These are phyloP conservation scores for Lasiurus cinereus DNA, from an alignment of 2,113 vertebrate species.

Conservation along the genomic window DNA sequence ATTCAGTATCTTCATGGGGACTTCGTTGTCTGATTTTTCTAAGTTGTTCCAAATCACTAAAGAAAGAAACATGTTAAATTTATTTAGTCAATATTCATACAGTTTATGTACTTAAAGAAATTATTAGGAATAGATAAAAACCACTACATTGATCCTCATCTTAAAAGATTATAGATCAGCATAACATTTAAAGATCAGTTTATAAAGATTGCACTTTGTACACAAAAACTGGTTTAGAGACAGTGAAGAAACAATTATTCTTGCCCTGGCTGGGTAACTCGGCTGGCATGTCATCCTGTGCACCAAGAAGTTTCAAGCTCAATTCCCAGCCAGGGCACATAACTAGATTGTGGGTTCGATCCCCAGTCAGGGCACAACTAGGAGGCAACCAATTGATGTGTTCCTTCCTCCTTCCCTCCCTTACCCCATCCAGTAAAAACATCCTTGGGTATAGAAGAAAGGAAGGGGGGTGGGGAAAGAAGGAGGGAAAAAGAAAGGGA, in stretches of 20 bases:
- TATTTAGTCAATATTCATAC: background rate
- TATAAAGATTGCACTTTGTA: slow-evolving; percentile 61
- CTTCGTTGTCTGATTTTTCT: slow-evolving; percentile 96
- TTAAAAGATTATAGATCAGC: background rate
- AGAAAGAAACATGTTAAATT: slow-evolving; percentile 55
- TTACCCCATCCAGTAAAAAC: no score
- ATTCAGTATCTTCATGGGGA: slow-evolving; percentile 97
- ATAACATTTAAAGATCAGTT: slow-evolving; percentile 38
- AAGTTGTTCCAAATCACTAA: slow-evolving; percentile 96
- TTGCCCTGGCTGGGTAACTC: background rate
- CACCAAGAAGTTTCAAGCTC: background rate
- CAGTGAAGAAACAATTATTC: background rate
- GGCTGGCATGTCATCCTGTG: background rate
- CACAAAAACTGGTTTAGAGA: background rate
- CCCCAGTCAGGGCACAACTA: background rate
- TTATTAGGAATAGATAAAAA: slow-evolving; percentile 30
- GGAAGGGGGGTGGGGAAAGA: no score
- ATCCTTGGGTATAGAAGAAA: no score
- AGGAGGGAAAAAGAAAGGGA: no score
- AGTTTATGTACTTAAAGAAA: slow-evolving; percentile 44
- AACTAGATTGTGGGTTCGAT: background rate
- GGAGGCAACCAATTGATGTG: background rate
- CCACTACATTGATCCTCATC: background rate
- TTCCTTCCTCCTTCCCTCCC: background rate
- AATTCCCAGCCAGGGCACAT: background rate